phyloP scores from a whole-genome alignment of 2,888 invertebrate species.

The Athalia rosae region DNA sequence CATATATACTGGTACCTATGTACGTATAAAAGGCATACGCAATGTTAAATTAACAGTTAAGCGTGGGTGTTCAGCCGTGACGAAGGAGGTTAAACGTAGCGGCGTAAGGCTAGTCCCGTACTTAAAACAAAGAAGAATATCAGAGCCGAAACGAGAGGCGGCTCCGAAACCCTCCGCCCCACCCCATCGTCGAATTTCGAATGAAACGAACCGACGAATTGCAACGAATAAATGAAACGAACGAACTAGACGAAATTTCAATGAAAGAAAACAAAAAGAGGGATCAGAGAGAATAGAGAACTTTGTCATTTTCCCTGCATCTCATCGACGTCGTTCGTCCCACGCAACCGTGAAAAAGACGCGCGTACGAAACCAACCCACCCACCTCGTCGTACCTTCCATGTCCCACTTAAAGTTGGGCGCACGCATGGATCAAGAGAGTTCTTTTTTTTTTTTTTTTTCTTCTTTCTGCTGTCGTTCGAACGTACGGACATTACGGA shows the following conservation, averaged over 20 bases:
- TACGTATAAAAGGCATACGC: constrained; percentile 13
- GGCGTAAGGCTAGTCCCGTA: constrained; percentile 29
- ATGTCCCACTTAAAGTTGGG: constrained; percentile 24
- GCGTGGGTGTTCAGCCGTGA: constrained; percentile 42
- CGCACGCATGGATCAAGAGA: not conserved
- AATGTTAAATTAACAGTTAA: constrained; percentile 34
- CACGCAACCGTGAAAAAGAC: not conserved
- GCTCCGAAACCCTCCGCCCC: not conserved
- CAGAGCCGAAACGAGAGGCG: not conserved
- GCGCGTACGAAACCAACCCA: not conserved
- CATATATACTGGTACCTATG: not conserved
- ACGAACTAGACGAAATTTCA: not conserved
- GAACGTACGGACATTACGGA: not conserved
- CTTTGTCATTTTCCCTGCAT: constrained; percentile 9
- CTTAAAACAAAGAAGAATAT: constrained; percentile 37
- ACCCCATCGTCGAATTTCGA: no score
- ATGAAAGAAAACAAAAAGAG: not conserved
- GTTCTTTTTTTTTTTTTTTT: no score
- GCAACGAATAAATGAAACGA: not conserved
- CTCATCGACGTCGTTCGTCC: not conserved
- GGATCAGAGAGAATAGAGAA: not conserved
- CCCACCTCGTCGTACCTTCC: constrained; percentile 3
- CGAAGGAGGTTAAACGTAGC: constrained; percentile 37
- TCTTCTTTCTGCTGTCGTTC: no score
- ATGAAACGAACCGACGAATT: not conserved